Conservation (phyloP, 2,797 vertebrate genomes). For the Eulemur albifrons region DNA sequence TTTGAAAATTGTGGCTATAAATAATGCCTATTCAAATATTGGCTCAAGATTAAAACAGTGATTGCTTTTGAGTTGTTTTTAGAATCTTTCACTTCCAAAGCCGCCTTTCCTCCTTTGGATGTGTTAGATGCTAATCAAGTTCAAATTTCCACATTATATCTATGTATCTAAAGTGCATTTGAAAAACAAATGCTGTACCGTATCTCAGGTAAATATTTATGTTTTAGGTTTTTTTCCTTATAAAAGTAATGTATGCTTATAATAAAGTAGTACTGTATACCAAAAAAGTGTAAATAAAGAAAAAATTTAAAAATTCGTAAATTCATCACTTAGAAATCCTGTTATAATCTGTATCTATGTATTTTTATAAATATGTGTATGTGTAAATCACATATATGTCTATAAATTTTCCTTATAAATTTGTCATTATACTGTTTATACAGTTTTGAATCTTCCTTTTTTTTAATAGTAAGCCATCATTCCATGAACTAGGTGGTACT, state of each 20-base stretch:
- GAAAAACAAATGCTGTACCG: slow-evolving; percentile 10
- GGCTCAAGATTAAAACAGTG: slow-evolving; percentile 50
- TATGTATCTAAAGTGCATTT: slow-evolving; percentile 36
- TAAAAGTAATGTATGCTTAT: slow-evolving; percentile 34
- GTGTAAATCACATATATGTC: neutral
- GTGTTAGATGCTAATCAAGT: slow-evolving; percentile 30
- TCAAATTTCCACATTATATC: slow-evolving; percentile 20
- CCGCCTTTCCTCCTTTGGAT: neutral
- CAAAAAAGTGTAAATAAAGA: slow-evolving; percentile 3
- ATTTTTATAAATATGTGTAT: slow-evolving; percentile 5
- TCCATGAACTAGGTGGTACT: neutral
- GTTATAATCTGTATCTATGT: neutral
- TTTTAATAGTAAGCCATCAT: neutral
- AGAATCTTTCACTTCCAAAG: slow-evolving; percentile 50
- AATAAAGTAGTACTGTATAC: neutral
- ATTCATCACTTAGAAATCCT: neutral
- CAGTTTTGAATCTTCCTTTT: slow-evolving; percentile 25
- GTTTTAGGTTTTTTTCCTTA: slow-evolving; percentile 28
- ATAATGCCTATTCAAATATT: slow-evolving; percentile 52
- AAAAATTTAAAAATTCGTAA: slow-evolving; percentile 8
- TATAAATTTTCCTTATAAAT: neutral
- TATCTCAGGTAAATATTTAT: slow-evolving; percentile 27
- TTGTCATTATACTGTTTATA: neutral
- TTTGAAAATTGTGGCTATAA: slow-evolving; percentile 63
- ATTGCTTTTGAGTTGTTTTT: slow-evolving; percentile 46